Evolutionary conservation across 2,888 invertebrate species (phyloP).

Genomic region (Emmelina monodactyla): DNA sequence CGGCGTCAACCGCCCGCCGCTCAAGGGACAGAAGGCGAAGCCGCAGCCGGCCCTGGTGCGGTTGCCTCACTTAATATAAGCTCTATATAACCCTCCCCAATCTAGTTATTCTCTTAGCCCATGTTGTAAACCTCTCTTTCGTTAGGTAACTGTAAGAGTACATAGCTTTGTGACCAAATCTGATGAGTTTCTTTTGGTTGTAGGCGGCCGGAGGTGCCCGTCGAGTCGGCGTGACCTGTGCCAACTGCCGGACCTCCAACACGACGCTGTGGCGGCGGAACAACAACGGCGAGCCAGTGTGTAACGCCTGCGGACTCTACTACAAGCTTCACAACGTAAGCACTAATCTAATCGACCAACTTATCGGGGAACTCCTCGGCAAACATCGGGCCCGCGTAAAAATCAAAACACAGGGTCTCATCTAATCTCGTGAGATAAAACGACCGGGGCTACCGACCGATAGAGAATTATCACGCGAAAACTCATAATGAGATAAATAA

Average conservation of each 20-base stretch:
- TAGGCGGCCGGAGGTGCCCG: slow-evolving; percentile 68
- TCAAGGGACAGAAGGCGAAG: slow-evolving; percentile 72
- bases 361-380: slow-evolving; percentile 64
- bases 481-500: slow-evolving; percentile 67
- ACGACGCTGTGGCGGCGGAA: slow-evolving; percentile 98
- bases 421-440: slow-evolving; percentile 64
- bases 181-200: slow-evolving; percentile 8
- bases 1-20: slow-evolving; percentile 76
- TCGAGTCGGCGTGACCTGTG: slow-evolving; percentile 84
- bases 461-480: slow-evolving; percentile 64
- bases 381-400: slow-evolving; percentile 60
- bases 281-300: slow-evolving; percentile 93
- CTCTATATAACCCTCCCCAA: too few relatives aligned
- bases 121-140: too few relatives aligned
- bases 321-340: slow-evolving; percentile 84
- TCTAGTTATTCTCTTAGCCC: too few relatives aligned
- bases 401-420: slow-evolving; percentile 65
- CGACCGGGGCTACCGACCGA: slow-evolving; percentile 64
- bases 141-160: too few relatives aligned
- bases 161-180: neutral
- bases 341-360: slow-evolving; percentile 50
- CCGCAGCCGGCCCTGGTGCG: slow-evolving; percentile 63
- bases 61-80: too few relatives aligned
- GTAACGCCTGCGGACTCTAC: slow-evolving; percentile 98
- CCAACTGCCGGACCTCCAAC: slow-evolving; percentile 91